A percentile compares a stretch with the other conserved stretches of the same genome.
Conservation (phyloP, 2,113 vertebrate genomes). For the Oncorhynchus clarkii region DNA sequence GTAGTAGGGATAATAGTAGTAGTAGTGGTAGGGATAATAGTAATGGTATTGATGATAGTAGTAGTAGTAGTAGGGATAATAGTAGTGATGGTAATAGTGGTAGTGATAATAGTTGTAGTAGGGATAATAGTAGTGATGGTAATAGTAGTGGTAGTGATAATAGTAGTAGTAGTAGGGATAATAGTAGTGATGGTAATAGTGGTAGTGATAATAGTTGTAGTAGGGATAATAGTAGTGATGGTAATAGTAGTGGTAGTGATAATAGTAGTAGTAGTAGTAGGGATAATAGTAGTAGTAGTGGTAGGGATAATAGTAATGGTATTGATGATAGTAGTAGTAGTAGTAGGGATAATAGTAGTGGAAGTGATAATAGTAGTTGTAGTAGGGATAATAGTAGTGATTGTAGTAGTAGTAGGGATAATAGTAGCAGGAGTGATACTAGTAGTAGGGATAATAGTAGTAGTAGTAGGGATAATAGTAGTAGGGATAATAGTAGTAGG, state of each 20-base stretch:
- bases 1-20: fast-evolving
- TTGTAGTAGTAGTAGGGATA: fast-evolving
- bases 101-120: too few relatives aligned
- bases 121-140: fast-evolving
- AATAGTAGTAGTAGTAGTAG: fast-evolving
- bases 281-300: fast-evolving
- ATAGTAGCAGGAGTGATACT: too few relatives aligned
- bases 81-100: fast-evolving
- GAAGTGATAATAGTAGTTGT: too few relatives aligned
- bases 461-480: too few relatives aligned
- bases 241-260: fast-evolving
- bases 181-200: too few relatives aligned
- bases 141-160: fast-evolving
- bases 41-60: fast-evolving
- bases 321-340: too few relatives aligned
- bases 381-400: too few relatives aligned
- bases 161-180: too few relatives aligned
- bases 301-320: fast-evolving
- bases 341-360: too few relatives aligned
- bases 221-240: fast-evolving
- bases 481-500: fast-evolving
- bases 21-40: fast-evolving
- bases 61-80: fast-evolving
- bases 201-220: fast-evolving
- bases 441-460: too few relatives aligned